These are phyloP conservation scores for Hesperia comma DNA, from an alignment of 2,888 invertebrate genomes.

Conservation along the genomic window DNA sequence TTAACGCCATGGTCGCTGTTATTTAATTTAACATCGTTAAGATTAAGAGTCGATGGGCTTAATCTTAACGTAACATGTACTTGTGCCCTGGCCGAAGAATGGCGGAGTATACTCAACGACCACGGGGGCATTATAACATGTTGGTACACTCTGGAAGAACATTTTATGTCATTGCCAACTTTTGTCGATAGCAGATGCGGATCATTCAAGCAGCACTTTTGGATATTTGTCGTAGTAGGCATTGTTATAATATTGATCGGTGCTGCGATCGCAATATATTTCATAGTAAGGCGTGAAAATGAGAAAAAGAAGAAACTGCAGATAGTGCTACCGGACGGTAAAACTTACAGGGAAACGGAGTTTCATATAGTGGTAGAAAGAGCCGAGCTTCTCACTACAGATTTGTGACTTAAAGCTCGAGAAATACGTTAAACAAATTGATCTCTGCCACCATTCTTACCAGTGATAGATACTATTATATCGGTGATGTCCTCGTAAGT, in stretches of 20 bases:
- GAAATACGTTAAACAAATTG: conserved; percentile 44
- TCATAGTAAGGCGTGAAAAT: conserved; percentile 76
- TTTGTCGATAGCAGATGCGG: conserved; percentile 73
- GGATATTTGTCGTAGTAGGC: conserved; percentile 77
- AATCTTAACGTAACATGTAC: conserved; percentile 84
- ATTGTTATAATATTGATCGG: conserved; percentile 73
- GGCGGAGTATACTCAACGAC: conserved; percentile 63
- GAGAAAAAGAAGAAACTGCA: conserved; percentile 85
- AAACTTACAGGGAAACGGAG: conserved; percentile 93
- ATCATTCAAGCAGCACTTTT: conserved; percentile 72
- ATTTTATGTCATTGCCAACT: conserved; percentile 69
- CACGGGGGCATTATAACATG: conserved; percentile 70
- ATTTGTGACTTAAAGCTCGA: conserved; percentile 87
- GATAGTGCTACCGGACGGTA: conserved; percentile 91
- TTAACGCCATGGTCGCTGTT: conserved; percentile 84
- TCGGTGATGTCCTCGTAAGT: conserved; percentile 32
- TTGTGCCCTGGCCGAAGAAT: conserved; percentile 76
- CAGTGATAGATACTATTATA: conserved; percentile 42
- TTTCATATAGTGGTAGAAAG: conserved; percentile 93
- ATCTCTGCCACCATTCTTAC: conserved; percentile 48
- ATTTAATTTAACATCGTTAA: conserved; percentile 82
- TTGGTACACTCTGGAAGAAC: conserved; percentile 71
- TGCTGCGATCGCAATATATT: conserved; percentile 75
- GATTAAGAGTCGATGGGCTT: conserved; percentile 83
- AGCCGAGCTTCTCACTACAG: conserved; percentile 91